Percentiles rank a stretch among this genome's conserved stretches.
Evolutionary conservation across 2,113 vertebrate species (phyloP).

Genomic region (Asarcornis scutulata): DNA sequence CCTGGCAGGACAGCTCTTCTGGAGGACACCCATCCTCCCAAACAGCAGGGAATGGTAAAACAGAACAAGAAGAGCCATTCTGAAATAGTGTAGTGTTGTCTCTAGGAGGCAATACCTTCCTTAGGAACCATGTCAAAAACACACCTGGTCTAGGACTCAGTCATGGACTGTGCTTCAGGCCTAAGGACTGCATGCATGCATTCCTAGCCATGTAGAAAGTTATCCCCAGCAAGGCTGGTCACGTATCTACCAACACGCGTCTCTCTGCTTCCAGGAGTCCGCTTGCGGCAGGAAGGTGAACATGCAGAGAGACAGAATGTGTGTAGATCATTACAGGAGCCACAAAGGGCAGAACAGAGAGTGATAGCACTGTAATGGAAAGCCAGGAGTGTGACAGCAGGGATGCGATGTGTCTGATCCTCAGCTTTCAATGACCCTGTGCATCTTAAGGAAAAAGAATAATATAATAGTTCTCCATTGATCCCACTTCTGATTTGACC

Average conservation of each 20-base stretch:
- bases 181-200: fast-evolving
- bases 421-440: background rate
- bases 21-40: fast-evolving
- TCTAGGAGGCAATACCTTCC: background rate
- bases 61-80: background rate
- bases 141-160: background rate
- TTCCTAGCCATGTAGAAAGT: conserved; percentile 57
- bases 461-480: background rate
- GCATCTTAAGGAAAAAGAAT: background rate
- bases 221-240: background rate
- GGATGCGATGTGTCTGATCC: background rate
- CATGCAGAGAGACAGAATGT: background rate
- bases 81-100: fast-evolving
- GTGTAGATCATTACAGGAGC: conserved; percentile 30
- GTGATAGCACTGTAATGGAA: conserved; percentile 12
- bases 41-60: background rate
- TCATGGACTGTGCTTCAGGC: background rate
- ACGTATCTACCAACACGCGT: background rate
- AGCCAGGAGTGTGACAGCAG: background rate
- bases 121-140: fast-evolving
- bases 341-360: background rate
- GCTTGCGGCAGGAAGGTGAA: background rate
- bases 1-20: background rate
- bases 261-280: background rate
- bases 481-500: background rate